A percentile compares a stretch with the other conserved stretches of the same genome.
Conservation (phyloP, 2,888 invertebrate species). For the Platycheirus albimanus region DNA sequence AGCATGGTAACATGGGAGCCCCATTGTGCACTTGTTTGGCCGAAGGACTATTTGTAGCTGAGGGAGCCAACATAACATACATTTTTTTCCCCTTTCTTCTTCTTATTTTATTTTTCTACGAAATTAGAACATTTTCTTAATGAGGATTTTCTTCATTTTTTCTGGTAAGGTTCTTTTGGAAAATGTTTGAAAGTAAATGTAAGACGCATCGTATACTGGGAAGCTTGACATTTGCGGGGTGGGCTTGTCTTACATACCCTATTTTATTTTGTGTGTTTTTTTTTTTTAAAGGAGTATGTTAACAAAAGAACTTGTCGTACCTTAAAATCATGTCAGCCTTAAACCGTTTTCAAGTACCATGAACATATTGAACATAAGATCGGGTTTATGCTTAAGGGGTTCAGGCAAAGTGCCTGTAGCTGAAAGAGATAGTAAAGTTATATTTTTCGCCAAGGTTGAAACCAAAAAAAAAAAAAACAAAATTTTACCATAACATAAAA, state of each 20-base stretch:
- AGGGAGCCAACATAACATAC: conserved; percentile 32
- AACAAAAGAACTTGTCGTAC: too few species aligned
- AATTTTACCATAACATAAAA: too few species aligned
- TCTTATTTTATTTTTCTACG: neutral
- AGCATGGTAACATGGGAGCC: conserved; percentile 20
- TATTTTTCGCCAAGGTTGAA: too few species aligned
- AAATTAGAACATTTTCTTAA: conserved; percentile 70
- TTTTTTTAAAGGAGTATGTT: too few species aligned
- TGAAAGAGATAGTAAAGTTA: too few species aligned
- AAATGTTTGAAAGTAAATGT: conserved; percentile 23
- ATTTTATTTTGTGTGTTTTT: neutral
- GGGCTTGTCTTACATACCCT: neutral
- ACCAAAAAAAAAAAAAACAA: too few species aligned
- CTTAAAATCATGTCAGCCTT: too few species aligned
- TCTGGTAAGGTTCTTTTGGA: conserved; percentile 9
- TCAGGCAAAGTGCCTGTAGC: too few species aligned
- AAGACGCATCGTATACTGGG: neutral
- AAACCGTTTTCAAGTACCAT: too few species aligned
- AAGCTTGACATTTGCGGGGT: neutral
- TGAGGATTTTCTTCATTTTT: conserved; percentile 60
- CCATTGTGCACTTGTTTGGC: conserved; percentile 47
- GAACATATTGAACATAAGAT: too few species aligned
- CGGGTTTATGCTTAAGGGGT: too few species aligned
- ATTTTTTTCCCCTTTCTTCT: conserved; percentile 41
- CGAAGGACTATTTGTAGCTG: conserved; percentile 60